These are phyloP conservation scores for Stomatorhinus walkeri DNA, from an alignment of 2,797 vertebrate species.

Conservation along the genomic window DNA sequence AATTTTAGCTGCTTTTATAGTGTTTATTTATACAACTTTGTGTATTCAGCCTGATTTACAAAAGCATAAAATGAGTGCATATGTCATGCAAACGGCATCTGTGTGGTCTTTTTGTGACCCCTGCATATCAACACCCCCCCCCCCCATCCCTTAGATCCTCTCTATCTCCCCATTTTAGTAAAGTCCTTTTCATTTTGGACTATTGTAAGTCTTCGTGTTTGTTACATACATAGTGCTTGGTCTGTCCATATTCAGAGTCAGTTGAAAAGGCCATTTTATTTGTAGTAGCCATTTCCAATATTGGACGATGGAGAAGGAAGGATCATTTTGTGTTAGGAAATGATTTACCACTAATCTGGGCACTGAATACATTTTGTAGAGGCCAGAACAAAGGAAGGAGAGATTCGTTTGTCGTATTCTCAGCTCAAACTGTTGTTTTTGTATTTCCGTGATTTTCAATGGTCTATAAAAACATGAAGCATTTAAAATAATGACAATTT, in stretches of 20 bases:
- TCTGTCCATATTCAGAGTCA: neutral
- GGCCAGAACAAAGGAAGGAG: neutral
- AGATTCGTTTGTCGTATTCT: neutral
- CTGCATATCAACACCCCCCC: neutral
- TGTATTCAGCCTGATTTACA: neutral
- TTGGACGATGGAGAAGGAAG: neutral
- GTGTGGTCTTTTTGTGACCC: neutral
- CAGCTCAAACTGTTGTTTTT: neutral
- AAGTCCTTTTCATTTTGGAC: slow-evolving; percentile 38
- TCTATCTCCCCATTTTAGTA: slow-evolving; percentile 37
- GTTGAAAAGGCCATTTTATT: neutral
- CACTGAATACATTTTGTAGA: neutral
- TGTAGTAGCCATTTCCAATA: neutral
- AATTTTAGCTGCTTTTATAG: neutral
- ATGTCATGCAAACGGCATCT: neutral
- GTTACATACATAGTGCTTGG: neutral
- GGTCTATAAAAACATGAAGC: neutral
- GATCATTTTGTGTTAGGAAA: neutral
- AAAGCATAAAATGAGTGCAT: neutral
- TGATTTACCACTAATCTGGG: neutral
- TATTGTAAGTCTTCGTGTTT: neutral
- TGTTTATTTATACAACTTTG: neutral
- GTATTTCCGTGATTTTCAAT: neutral
- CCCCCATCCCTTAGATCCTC: neutral
- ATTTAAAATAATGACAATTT: neutral